These are phyloP conservation scores for Euspilapteryx auroguttella DNA, from an alignment of 2,888 invertebrate genomes.

Conservation along the genomic window DNA sequence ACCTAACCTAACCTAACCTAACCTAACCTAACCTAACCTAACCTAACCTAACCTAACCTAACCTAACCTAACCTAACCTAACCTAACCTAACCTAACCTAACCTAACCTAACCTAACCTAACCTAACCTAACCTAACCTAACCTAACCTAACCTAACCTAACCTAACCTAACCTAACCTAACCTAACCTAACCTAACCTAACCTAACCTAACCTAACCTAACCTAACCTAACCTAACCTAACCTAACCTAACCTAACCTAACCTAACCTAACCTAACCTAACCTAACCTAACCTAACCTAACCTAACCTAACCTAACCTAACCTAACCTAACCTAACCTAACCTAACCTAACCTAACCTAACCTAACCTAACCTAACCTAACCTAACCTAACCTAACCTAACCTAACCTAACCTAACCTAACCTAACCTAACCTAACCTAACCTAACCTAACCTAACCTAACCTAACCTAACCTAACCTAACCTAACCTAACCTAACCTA, in stretches of 20 bases:
- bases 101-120: conserved; percentile 3
- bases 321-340: conserved; percentile 4
- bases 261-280: conserved; percentile 4
- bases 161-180: conserved; percentile 4
- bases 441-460: conserved; percentile 4
- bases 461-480: conserved; percentile 4
- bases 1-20: conserved; percentile 6
- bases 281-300: conserved; percentile 4
- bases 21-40: conserved; percentile 5
- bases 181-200: conserved; percentile 4
- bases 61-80: conserved; percentile 1
- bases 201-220: conserved; percentile 4
- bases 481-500: conserved; percentile 4
- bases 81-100: conserved; percentile 3
- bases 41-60: conserved; percentile 3
- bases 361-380: conserved; percentile 4
- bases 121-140: conserved; percentile 4
- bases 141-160: conserved; percentile 4
- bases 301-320: conserved; percentile 4
- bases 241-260: conserved; percentile 4
- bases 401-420: conserved; percentile 4
- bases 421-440: conserved; percentile 4
- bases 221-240: conserved; percentile 4
- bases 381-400: conserved; percentile 4
- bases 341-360: conserved; percentile 4